A percentile compares a stretch with the other conserved stretches of the same genome.
phyloP scores from a whole-genome alignment of 2,888 invertebrate genomes.

The Drosophila leonis region DNA sequence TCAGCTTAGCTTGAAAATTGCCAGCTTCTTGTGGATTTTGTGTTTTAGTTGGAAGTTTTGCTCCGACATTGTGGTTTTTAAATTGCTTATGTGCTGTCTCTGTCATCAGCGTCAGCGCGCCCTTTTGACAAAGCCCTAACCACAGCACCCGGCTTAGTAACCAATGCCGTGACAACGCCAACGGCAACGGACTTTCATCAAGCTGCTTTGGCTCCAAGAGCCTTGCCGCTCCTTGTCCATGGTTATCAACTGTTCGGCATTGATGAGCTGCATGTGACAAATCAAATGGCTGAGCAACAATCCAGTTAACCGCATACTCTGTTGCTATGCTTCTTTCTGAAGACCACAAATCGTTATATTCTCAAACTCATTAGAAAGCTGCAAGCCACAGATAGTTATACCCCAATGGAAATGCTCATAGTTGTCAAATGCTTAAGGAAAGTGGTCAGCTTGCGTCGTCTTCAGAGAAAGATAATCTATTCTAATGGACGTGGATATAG shows the following conservation, averaged over 20 bases:
- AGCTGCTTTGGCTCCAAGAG: too few species aligned
- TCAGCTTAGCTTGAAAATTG: constrained; percentile 11
- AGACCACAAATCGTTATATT: constrained; percentile 10
- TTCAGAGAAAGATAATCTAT: too few species aligned
- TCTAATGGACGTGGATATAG: too few species aligned
- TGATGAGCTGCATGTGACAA: constrained; percentile 40
- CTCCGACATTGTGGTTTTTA: constrained; percentile 63
- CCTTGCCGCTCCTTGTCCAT: too few species aligned
- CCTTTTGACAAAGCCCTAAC: constrained; percentile 35
- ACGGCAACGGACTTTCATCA: constrained; percentile 28
- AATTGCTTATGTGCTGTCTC: constrained; percentile 61
- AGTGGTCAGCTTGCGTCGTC: too few species aligned
- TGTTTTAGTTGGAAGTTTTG: constrained; percentile 18
- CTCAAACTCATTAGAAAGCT: constrained; percentile 18
- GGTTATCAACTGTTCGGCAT: too few species aligned
- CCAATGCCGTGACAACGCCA: constrained; percentile 42
- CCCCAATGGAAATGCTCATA: too few species aligned
- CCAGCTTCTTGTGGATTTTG: constrained; percentile 6
- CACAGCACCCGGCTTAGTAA: constrained; percentile 57
- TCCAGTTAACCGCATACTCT: constrained; percentile 23
- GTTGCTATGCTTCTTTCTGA: constrained; percentile 9
- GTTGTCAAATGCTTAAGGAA: too few species aligned
- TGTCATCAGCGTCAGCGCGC: constrained; percentile 1
- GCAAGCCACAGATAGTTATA: not conserved
- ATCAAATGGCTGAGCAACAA: constrained; percentile 36